These are phyloP conservation scores for Periparus ater DNA, from an alignment of 2,797 vertebrate genomes.

Conservation along the genomic window DNA sequence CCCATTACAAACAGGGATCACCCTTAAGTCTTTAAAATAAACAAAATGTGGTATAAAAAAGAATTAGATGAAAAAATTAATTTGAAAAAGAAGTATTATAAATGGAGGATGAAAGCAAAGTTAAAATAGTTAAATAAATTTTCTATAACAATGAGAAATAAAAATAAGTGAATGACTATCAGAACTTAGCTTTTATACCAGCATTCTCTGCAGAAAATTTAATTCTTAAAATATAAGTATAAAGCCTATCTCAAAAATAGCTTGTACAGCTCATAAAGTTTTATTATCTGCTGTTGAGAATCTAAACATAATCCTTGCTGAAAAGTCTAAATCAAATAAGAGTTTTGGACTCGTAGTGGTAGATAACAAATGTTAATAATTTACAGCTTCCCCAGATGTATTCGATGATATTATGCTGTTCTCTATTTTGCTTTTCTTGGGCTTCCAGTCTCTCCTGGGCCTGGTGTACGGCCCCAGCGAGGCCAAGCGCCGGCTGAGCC, in stretches of 20 bases:
- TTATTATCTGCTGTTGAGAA: neutral
- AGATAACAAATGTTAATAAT: neutral
- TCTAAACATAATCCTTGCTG: neutral
- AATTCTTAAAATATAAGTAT: neutral
- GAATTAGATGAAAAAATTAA: neutral
- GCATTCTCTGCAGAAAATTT: neutral
- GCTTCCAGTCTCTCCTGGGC: conserved; percentile 69
- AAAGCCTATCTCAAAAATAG: neutral
- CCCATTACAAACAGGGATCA: neutral
- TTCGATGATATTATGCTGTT: neutral
- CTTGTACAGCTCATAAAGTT: neutral
- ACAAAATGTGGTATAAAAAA: neutral
- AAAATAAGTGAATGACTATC: neutral
- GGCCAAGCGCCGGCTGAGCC: conserved; percentile 62
- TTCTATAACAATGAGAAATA: neutral
- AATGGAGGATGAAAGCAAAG: neutral
- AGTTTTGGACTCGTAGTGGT: neutral
- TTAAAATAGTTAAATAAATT: neutral
- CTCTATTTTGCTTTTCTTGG: neutral
- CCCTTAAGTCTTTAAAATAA: neutral
- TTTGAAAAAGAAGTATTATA: neutral
- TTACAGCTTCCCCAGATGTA: neutral
- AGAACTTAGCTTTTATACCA: neutral
- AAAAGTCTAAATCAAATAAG: neutral
- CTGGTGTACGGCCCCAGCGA: neutral